Conservation (phyloP, 2,797 vertebrate species). For the Acrossocheilus wenchowensis region DNA sequence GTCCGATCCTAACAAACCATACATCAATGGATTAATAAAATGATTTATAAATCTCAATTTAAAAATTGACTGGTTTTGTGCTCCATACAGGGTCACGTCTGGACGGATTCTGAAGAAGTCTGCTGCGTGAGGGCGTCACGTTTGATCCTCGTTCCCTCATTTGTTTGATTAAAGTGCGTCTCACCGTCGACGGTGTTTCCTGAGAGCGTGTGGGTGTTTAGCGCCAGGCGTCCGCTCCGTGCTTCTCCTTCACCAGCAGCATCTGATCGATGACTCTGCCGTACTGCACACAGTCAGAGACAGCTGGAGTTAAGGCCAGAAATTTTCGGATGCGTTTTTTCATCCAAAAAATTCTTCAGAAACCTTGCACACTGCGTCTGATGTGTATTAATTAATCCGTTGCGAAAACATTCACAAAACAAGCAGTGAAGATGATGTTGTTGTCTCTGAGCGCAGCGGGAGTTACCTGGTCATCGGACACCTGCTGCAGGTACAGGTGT, state of each 20-base stretch:
- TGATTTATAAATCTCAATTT: too few relatives aligned
- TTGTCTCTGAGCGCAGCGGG: too few relatives aligned
- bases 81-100: not conserved
- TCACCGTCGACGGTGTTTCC: constrained; percentile 4
- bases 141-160: constrained; percentile 1
- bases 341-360: too few relatives aligned
- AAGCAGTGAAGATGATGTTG: too few relatives aligned
- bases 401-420: too few relatives aligned
- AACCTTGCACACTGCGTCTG: too few relatives aligned
- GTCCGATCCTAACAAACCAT: too few relatives aligned
- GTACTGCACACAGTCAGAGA: constrained; percentile 69
- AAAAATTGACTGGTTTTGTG: too few relatives aligned
- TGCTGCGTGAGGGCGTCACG: not conserved
- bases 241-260: constrained; percentile 84
- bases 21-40: too few relatives aligned
- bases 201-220: constrained; percentile 64
- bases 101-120: not conserved
- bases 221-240: constrained; percentile 74
- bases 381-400: too few relatives aligned
- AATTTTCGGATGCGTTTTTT: too few relatives aligned
- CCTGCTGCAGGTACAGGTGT: constrained; percentile 88
- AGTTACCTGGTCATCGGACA: constrained; percentile 89
- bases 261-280: constrained; percentile 87
- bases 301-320: not conserved
- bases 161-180: constrained; percentile 41